Base-by-base conservation (phyloP, 2,888 invertebrate species). In the Acleris emargana region DNA sequence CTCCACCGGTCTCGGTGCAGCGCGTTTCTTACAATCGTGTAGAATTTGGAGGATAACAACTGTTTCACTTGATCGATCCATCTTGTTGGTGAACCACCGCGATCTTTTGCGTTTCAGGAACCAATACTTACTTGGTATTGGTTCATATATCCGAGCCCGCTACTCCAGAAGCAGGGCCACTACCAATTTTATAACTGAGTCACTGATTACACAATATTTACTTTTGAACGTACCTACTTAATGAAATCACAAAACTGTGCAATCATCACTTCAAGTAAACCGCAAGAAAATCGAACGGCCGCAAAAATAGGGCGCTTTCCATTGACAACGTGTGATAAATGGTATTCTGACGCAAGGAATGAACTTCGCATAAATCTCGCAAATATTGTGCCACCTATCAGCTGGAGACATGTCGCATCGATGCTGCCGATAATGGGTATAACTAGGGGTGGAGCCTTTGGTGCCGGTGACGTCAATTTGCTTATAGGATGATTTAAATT, bases 321-420 rank as follows among this genome's bases (percentile, higher is more conserved):
- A 86, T 86, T 84, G 87, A 86, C 88, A 86, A 81, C 81, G 71
- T 73, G 78, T 87, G 89, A 88, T 86, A 82, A 87, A 89, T 86
- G 81, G 77, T 69, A 76, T 77, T 75, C 74, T 74, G 51, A 32
- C 6, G 20, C 58, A 22, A 45, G 55, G 62, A 67, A 60, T 59
- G 62, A 76, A 78, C 79, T 79, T 81, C 79, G 80, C 86, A 84
- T 86, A 85, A 85, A 86, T 86, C 86, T 84, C 72, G 66, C 69
- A 70, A 77, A 80, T 81, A 80, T 80, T 81, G 79, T 75, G 82
- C 76, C 57, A 45, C 57, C 54, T 76, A 77, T 80, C 79, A 76
- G 76, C 77, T 76, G 72, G 70, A 78, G 71, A 73, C 69, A 67
- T 58, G 62, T 74, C 77, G 69, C 71, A 70, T 69, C 64, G 69